phyloP scores from a whole-genome alignment of 1,140 invertebrate genomes.

The Aphelenchoides besseyi region DNA sequence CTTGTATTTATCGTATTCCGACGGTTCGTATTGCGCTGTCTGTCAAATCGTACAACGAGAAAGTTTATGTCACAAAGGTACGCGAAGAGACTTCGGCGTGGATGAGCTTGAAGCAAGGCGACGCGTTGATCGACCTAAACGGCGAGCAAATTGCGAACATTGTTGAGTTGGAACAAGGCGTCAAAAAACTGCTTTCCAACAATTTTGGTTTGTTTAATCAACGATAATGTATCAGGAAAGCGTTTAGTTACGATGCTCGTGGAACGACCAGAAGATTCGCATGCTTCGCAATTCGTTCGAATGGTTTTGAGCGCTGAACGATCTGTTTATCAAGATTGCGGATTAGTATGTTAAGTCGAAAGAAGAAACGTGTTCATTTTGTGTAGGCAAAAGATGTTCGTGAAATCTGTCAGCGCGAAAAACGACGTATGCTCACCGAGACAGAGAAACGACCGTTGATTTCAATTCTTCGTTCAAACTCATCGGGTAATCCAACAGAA shows the following conservation, averaged over 20 bases:
- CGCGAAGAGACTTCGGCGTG: neutral
- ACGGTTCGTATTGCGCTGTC: too few species aligned
- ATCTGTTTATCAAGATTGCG: neutral
- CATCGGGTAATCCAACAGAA: neutral
- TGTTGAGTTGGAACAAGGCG: neutral
- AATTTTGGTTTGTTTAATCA: neutral
- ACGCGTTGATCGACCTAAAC: neutral
- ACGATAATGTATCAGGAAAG: neutral
- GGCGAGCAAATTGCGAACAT: neutral
- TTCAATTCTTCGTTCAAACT: neutral
- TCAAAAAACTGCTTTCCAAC: neutral
- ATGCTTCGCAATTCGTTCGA: neutral
- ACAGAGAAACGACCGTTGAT: neutral
- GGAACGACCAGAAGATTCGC: neutral
- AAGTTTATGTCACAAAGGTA: neutral
- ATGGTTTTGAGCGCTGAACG: neutral
- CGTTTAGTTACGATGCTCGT: neutral
- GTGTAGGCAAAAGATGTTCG: neutral
- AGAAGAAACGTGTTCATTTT: neutral
- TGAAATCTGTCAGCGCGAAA: neutral
- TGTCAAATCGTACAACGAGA: slow-evolving; percentile 5
- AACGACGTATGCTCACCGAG: neutral
- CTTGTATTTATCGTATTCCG: too few species aligned
- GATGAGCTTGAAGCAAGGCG: neutral
- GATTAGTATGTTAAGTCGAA: neutral